Evolutionary conservation across 2,888 invertebrate genomes (phyloP), one percentile per base, ranked within the genome.

Genomic region (Xestoiulus laeticollis): DNA sequence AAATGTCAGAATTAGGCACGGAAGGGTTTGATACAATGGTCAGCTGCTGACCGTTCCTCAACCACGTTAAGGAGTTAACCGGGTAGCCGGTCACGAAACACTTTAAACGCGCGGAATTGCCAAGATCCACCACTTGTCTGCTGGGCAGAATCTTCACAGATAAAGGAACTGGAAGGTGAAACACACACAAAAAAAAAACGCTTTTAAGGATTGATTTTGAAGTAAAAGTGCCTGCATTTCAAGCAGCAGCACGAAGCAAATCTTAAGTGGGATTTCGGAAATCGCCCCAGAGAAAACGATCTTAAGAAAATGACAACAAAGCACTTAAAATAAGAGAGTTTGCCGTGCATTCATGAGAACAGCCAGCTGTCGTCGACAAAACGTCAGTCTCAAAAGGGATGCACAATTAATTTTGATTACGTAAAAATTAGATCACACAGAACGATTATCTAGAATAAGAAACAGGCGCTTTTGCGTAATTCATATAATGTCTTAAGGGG

Each of bases 121-220:
- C 98, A 90, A 98, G 98, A 92, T 98, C 98, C 87, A 98, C 95
- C 1, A 97, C 97, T 92, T 98, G 98, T 0, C 95, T 95, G 22
- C 96, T 95, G 0, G 98, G 98, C 91, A 97, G 97, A 89, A 98
- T 96, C 90, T 95, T 95, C 0, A 97, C 96, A 89, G 96, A 95
- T 88, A 98, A 92, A 0, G 98, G 97, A 87, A 97, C 98, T 94
- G 91, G 32, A 91, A 78, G 22, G 68, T 19, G 14, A 85, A 38
- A 85, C 3, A 12, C 12, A 48, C 14, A 12, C 19, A 48, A 59
- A n/a, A 59, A 59, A 59, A 59, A 59, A n/a, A 6, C 59, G 59
- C 19, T n/a, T 59, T 59, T n/a, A 59, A n/a, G 38, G n/a, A 59
- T 59, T 8, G 59, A n/a, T n/a, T 14, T 48, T 48, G 48, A 16